These are phyloP conservation scores for Cataglyphis albicans DNA, from an alignment of 2,888 invertebrate species.

Conservation along the genomic window DNA sequence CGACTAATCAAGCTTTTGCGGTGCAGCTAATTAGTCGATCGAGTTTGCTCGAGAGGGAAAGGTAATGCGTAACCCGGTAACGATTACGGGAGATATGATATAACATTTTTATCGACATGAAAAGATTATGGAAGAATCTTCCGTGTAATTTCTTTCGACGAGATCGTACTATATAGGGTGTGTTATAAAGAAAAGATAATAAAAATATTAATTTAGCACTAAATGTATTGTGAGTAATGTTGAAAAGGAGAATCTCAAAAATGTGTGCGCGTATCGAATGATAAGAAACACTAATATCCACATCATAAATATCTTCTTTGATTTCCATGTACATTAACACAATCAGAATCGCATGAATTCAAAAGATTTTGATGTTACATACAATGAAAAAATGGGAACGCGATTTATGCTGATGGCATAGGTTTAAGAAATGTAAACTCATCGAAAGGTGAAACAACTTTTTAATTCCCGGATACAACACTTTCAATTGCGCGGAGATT, in stretches of 20 bases:
- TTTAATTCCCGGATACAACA: background rate
- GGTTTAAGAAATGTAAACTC: background rate
- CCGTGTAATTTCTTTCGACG: background rate
- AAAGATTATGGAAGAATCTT: background rate
- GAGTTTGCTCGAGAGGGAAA: background rate
- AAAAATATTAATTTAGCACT: background rate
- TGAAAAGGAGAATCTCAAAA: background rate
- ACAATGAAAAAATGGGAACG: background rate
- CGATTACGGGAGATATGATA: constrained; percentile 22
- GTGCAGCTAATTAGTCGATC: constrained; percentile 23
- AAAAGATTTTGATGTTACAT: background rate
- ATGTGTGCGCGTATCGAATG: background rate
- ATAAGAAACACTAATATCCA: background rate
- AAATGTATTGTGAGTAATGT: background rate
- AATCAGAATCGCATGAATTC: background rate
- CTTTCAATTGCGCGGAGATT: background rate
- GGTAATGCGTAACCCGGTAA: constrained; percentile 30
- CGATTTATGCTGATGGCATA: background rate
- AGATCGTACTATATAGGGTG: background rate
- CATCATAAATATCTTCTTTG: background rate
- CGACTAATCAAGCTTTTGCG: constrained; percentile 31
- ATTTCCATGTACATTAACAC: background rate
- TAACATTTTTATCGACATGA: constrained; percentile 35
- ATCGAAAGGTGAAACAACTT: background rate
- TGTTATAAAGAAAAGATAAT: background rate